phyloP scores from a whole-genome alignment of 2,888 invertebrate genomes.

The Chrysolina oricalcia region DNA sequence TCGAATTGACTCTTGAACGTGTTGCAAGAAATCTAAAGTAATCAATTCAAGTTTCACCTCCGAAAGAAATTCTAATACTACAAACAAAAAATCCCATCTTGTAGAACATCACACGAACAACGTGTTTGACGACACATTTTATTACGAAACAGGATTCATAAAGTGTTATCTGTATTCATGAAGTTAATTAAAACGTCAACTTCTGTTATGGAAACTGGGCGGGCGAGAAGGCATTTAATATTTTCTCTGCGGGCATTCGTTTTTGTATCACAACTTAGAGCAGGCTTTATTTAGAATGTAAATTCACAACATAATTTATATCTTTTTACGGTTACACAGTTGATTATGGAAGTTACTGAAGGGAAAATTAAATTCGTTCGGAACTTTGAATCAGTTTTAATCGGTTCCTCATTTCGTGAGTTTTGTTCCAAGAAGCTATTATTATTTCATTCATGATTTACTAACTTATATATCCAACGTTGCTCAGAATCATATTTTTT shows the following conservation, averaged over 20 bases:
- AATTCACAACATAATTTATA: slow-evolving; percentile 34
- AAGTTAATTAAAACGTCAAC: slow-evolving; percentile 61
- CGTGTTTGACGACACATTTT: slow-evolving; percentile 53
- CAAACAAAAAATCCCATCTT: slow-evolving; percentile 51
- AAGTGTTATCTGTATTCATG: slow-evolving; percentile 60
- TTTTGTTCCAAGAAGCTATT: neutral
- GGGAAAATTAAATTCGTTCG: neutral
- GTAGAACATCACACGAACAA: slow-evolving; percentile 46
- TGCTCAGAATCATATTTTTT: too few species aligned
- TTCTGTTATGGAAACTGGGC: slow-evolving; percentile 52
- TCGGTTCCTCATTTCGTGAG: neutral
- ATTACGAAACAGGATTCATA: slow-evolving; percentile 44
- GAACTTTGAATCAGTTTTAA: slow-evolving; percentile 7
- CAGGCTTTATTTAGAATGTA: slow-evolving; percentile 29
- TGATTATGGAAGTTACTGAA: slow-evolving; percentile 13
- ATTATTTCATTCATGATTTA: neutral
- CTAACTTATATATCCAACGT: too few species aligned
- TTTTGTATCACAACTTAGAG: slow-evolving; percentile 41
- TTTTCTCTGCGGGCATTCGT: slow-evolving; percentile 48
- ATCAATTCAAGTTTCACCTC: neutral
- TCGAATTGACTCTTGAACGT: too few species aligned
- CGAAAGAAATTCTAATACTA: slow-evolving; percentile 53
- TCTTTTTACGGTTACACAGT: slow-evolving; percentile 20
- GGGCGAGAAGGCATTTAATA: slow-evolving; percentile 50
- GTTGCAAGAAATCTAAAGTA: too few species aligned